Conservation (phyloP, 2,797 vertebrate genomes). For the Arrhamphus sclerolepis region DNA sequence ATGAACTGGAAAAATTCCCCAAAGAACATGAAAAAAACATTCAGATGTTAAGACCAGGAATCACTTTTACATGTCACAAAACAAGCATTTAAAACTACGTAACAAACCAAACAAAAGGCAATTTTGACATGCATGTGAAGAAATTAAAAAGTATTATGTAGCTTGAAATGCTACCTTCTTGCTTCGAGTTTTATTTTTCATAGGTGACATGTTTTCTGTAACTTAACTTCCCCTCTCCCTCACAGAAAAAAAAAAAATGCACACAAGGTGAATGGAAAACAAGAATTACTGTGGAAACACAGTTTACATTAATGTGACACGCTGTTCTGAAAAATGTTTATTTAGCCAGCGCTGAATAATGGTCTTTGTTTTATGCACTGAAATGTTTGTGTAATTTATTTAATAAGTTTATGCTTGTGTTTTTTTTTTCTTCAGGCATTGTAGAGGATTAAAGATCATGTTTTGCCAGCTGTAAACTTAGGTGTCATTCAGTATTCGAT, state of each 20-base stretch:
- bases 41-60: too few relatives aligned
- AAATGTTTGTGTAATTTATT: conserved; percentile 68
- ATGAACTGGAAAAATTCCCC: too few relatives aligned
- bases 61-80: too few relatives aligned
- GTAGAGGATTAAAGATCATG: conserved; percentile 67
- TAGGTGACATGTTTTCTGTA: conserved; percentile 22
- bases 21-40: too few relatives aligned
- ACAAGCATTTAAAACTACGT: too few relatives aligned
- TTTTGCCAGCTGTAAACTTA: conserved; percentile 51
- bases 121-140: too few relatives aligned
- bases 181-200: conserved; percentile 30
- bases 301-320: conserved; percentile 55
- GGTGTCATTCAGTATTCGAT: conserved; percentile 64
- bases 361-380: conserved; percentile 51
- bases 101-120: too few relatives aligned
- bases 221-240: conserved; percentile 44
- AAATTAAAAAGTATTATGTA: background rate
- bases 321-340: conserved; percentile 58
- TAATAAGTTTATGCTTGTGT: conserved; percentile 60
- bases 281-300: conserved; percentile 22
- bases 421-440: conserved; percentile 62
- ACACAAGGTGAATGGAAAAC: conserved; percentile 42
- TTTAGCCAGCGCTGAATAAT: conserved; percentile 62
- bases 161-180: conserved; percentile 6
- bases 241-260: conserved; percentile 22